These are phyloP conservation scores for Noctua fimbriata DNA, from an alignment of 2,888 invertebrate species.

Conservation along the genomic window DNA sequence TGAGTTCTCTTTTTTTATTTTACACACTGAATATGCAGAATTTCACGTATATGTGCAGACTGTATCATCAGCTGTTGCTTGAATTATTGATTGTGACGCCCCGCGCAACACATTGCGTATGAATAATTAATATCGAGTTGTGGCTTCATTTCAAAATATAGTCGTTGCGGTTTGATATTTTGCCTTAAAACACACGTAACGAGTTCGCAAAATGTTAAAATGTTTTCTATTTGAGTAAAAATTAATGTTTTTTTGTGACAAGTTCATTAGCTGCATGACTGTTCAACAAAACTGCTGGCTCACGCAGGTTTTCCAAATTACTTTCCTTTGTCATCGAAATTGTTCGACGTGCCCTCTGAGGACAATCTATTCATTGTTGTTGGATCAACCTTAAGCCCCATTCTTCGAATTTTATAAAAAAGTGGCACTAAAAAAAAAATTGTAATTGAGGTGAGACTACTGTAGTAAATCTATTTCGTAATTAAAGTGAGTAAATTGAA, in stretches of 20 bases:
- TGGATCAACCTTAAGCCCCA: slow-evolving; percentile 57
- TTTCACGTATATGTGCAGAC: slow-evolving; percentile 52
- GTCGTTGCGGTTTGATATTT: slow-evolving; percentile 63
- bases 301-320: slow-evolving; percentile 77
- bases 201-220: slow-evolving; percentile 38
- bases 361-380: slow-evolving; percentile 67
- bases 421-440: slow-evolving; percentile 19
- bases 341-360: slow-evolving; percentile 68
- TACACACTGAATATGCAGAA: slow-evolving; percentile 62
- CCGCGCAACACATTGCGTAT: slow-evolving; percentile 65
- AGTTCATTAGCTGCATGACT: slow-evolving; percentile 77
- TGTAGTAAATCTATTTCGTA: slow-evolving; percentile 26
- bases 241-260: slow-evolving; percentile 68
- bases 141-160: slow-evolving; percentile 67
- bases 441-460: slow-evolving; percentile 8
- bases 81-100: slow-evolving; percentile 73
- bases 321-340: slow-evolving; percentile 79
- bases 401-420: slow-evolving; percentile 50
- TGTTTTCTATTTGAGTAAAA: slow-evolving; percentile 53
- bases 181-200: slow-evolving; percentile 48
- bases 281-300: slow-evolving; percentile 70
- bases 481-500: slow-evolving; percentile 34
- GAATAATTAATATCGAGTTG: slow-evolving; percentile 71
- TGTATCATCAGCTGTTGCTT: slow-evolving; percentile 68
- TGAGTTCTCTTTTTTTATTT: slow-evolving; percentile 62